phyloP scores from a whole-genome alignment of 1,140 invertebrate species.

The Goniozus legneri region DNA sequence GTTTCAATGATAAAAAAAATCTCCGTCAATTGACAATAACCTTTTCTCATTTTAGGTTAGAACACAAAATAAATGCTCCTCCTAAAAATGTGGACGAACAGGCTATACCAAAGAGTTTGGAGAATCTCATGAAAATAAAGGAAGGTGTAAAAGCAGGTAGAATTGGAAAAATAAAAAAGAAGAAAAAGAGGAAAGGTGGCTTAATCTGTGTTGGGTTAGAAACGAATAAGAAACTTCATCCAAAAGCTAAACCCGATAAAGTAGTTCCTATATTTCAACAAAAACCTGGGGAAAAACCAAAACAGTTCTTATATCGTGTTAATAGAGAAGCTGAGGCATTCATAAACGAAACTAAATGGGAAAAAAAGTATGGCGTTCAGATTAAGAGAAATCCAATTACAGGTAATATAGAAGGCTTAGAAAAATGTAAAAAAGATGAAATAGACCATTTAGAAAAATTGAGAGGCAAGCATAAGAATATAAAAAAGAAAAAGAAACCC shows the following conservation, averaged over 20 bases:
- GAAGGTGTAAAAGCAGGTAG: conserved; percentile 48
- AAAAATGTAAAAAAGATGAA: conserved; percentile 52
- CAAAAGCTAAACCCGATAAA: conserved; percentile 48
- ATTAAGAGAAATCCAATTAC: conserved; percentile 52
- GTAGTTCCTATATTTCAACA: conserved; percentile 53
- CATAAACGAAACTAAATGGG: conserved; percentile 56
- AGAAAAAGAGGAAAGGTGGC: conserved; percentile 30
- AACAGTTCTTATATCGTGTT: conserved; percentile 53
- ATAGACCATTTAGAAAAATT: conserved; percentile 46
- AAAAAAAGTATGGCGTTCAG: conserved; percentile 57
- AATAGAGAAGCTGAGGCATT: conserved; percentile 53
- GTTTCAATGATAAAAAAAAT: too few species aligned
- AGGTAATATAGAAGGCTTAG: conserved; percentile 49
- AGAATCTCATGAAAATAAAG: conserved; percentile 59
- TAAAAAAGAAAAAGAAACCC: conserved; percentile 47
- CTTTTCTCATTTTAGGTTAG: conserved; percentile 51
- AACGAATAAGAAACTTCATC: conserved; percentile 18
- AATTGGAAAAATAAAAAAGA: conserved; percentile 34
- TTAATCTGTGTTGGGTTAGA: conserved; percentile 35
- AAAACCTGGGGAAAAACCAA: conserved; percentile 45
- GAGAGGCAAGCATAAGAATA: conserved; percentile 45
- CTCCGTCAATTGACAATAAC: too few species aligned
- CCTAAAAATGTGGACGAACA: conserved; percentile 64
- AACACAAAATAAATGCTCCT: conserved; percentile 65
- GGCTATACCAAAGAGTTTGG: conserved; percentile 62